phyloP scores from a whole-genome alignment of 2,113 vertebrate genomes.

The Callocephalon fimbriatum region DNA sequence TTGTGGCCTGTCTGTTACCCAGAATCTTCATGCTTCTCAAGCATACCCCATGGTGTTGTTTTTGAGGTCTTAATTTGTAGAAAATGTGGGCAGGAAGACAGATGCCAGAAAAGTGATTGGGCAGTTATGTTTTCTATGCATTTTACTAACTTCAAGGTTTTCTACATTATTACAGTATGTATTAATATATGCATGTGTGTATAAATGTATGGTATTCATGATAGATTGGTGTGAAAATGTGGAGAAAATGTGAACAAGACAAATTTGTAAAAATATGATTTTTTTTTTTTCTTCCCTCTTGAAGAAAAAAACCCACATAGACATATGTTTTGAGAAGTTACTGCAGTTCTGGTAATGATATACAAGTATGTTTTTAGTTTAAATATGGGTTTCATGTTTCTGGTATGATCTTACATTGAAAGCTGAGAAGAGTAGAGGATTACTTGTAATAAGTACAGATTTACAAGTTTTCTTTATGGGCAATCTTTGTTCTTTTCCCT shows the following conservation, averaged over 20 bases:
- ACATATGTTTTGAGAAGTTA: not conserved
- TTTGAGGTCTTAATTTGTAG: not conserved
- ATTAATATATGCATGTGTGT: not conserved
- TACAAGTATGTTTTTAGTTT: rapidly evolving
- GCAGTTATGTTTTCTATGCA: not conserved
- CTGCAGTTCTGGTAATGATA: not conserved
- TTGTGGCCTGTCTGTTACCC: not conserved
- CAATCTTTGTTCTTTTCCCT: not conserved
- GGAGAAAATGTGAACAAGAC: not conserved
- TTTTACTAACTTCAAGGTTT: not conserved
- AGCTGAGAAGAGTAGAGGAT: not conserved
- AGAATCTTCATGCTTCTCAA: not conserved
- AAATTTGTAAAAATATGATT: not conserved
- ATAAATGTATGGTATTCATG: not conserved
- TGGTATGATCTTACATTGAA: not conserved
- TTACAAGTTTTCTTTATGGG: not conserved
- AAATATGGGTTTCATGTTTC: not conserved
- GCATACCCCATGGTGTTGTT: not conserved
- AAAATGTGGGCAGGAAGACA: not conserved
- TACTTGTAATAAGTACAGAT: not conserved
- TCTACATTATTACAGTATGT: not conserved
- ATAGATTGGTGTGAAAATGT: not conserved
- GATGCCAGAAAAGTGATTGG: not conserved
- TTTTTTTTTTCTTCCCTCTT: not conserved
- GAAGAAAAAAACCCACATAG: too few relatives aligned